Base-by-base conservation (phyloP, 2,888 invertebrate genomes). In the Cheilosia vernalis region DNA sequence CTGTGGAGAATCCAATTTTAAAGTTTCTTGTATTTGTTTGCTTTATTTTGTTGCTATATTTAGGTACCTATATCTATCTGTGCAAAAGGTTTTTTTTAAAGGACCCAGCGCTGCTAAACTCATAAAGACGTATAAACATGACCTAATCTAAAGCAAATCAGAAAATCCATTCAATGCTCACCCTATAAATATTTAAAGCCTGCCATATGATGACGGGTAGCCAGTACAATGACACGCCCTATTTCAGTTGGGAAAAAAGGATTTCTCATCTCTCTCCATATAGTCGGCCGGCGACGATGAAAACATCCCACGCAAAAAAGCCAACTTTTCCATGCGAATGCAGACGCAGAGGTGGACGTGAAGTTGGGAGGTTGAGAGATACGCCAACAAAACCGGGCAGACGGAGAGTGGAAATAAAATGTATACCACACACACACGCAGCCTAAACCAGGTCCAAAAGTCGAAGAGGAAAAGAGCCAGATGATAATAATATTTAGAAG, bases 71-170 rank as follows among this genome's bases (percentile, higher is more conserved):
- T 27, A 30, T 10, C 2, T 4, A 27, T 10, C 10, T 49, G 53
- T 64, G 51, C n/a, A 4, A 21, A 13, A 13, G 10, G 13, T 0
- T 37, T 13, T 37, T 53, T 63, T 76, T 80, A 81, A 81, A 74
- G 44, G 40, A 27, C 19, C 47, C 37, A 49, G 6, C 24, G 24
- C 33, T 21, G 17, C 17, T n/a, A 47, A 40, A 3, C 76, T 13
- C 67, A 69, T 81, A 81, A 81, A 81, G 81, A 72, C 77, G 64
- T 77, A 76, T 44, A 85, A 85, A 80, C 85, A 85, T 85, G 85
- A 85, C 85, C 85, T 85, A 81, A 85, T 85, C 85, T 85, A 81
- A 85, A 85, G 85, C 77, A 85, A 85, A 81, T 85, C 85, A 80
- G 17, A 77, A 82, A 85, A 85, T 81, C 80, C 85, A 81, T 81